phyloP scores from a whole-genome alignment of 2,113 vertebrate species.

The Chauna torquata region DNA sequence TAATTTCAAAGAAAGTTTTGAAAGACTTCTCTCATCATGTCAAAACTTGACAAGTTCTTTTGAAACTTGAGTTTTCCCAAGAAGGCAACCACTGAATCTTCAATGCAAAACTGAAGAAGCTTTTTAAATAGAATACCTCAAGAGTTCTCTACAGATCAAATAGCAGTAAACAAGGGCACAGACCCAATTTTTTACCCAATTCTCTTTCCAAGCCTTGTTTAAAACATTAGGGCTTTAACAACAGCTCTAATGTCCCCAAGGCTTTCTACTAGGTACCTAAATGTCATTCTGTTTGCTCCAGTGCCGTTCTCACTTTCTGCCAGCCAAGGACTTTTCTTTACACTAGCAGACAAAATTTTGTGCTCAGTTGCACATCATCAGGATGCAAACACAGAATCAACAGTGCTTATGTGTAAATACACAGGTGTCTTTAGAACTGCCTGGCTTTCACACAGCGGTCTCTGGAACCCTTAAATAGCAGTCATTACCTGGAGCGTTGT shows the following conservation, averaged over 20 bases:
- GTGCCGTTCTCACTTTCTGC: neutral
- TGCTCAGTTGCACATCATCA: fast-evolving
- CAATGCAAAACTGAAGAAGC: neutral
- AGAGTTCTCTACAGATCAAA: neutral
- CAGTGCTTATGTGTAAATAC: neutral
- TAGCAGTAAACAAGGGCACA: neutral
- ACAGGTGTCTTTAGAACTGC: neutral
- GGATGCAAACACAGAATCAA: neutral
- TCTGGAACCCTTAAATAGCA: fast-evolving
- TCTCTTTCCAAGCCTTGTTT: neutral
- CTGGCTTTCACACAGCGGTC: neutral
- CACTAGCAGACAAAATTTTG: neutral
- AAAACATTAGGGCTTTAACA: neutral
- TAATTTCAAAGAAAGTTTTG: neutral
- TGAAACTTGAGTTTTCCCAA: neutral
- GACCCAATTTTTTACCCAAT: neutral
- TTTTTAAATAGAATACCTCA: neutral
- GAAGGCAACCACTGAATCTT: neutral
- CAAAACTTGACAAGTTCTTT: neutral
- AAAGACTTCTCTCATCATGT: neutral
- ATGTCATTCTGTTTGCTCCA: neutral
- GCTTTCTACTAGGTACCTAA: neutral
- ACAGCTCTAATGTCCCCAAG: neutral
- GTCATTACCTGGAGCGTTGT: neutral
- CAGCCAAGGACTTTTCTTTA: neutral